phyloP scores from a whole-genome alignment of 2,797 vertebrate species.

The Micromesistius poutassou region DNA sequence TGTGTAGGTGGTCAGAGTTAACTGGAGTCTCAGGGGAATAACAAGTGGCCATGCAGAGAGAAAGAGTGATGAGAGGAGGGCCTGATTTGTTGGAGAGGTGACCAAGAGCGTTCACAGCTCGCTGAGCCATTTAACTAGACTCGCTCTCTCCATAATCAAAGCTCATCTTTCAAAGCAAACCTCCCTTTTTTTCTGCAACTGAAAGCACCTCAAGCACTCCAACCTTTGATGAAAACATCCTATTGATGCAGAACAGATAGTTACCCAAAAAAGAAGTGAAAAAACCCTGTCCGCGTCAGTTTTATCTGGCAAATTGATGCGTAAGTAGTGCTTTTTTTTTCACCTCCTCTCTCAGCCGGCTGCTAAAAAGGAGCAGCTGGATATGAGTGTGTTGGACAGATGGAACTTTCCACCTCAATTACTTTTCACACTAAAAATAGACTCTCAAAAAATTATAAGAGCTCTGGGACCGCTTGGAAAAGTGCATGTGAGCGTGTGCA shows the following conservation, averaged over 20 bases:
- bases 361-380: constrained; percentile 80
- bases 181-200: background rate
- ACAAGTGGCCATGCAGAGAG: constrained; percentile 9
- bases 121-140: background rate
- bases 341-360: constrained; percentile 44
- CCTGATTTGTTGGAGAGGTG: constrained; percentile 6
- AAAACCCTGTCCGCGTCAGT: constrained; percentile 35
- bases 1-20: background rate
- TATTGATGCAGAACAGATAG: constrained; percentile 23
- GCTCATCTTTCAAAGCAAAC: constrained; percentile 1
- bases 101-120: background rate
- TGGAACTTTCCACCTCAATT: constrained; percentile 85
- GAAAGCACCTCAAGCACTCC: background rate
- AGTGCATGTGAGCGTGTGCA: constrained; percentile 24
- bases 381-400: constrained; percentile 77
- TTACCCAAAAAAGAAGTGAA: constrained; percentile 17
- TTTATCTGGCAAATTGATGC: constrained; percentile 41
- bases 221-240: constrained; percentile 4
- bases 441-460: constrained; percentile 79
- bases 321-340: constrained; percentile 39
- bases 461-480: constrained; percentile 70
- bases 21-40: background rate
- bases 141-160: background rate
- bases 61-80: constrained; percentile 8
- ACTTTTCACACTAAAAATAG: constrained; percentile 80